Percentiles rank a stretch among this genome's conserved stretches.
Conservation (phyloP, 1,140 invertebrate species). For the Lysiphlebus fabarum region DNA sequence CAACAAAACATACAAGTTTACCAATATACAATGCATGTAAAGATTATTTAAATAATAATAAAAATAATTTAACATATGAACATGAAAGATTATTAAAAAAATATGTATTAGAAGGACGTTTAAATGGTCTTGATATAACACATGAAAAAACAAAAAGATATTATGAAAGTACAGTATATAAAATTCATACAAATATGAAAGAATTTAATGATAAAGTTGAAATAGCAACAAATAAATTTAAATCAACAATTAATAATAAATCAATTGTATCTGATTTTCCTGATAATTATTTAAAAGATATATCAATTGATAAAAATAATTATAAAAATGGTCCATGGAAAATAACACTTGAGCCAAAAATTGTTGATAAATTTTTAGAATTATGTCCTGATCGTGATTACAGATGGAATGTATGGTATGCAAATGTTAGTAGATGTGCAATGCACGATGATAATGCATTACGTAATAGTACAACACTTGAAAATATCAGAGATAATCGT, state of each 20-base stretch:
- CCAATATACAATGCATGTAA: conserved; percentile 68
- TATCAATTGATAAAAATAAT: conserved; percentile 62
- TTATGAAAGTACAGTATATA: conserved; percentile 41
- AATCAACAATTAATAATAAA: conserved; percentile 65
- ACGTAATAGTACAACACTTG: conserved; percentile 55
- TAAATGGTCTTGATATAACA: conserved; percentile 70
- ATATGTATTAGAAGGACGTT: conserved; percentile 74
- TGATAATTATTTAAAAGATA: conserved; percentile 63
- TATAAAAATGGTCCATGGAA: conserved; percentile 74
- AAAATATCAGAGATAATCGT: conserved; percentile 72
- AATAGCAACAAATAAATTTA: conserved; percentile 62
- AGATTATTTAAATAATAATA: conserved; percentile 56
- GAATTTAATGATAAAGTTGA: conserved; percentile 65
- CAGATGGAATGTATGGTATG: conserved; percentile 79
- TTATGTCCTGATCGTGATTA: conserved; percentile 75
- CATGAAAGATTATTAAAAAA: conserved; percentile 72
- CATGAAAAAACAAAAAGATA: conserved; percentile 44
- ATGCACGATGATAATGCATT: background rate
- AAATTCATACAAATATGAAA: conserved; percentile 55
- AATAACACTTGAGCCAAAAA: conserved; percentile 68
- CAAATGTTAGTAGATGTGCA: background rate
- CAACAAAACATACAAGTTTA: conserved; percentile 65
- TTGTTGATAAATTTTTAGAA: conserved; percentile 69
- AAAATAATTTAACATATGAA: conserved; percentile 62
- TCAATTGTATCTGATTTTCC: conserved; percentile 72